These are phyloP conservation scores for Nyleta sp. DNA, from an alignment of 2,888 invertebrate genomes.

Conservation along the genomic window DNA sequence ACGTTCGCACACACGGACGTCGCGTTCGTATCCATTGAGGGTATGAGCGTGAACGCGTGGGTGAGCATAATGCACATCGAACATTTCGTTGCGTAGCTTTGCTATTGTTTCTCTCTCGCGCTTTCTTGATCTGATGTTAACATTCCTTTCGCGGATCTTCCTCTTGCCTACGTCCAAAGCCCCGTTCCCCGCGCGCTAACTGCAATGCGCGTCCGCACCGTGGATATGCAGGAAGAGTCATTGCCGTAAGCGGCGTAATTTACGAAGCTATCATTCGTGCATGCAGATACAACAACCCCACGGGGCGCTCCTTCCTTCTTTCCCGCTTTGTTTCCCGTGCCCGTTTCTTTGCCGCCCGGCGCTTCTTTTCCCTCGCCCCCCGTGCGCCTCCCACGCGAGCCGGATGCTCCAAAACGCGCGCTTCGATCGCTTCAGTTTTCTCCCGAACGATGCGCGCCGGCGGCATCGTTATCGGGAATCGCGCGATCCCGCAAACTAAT, in stretches of 20 bases:
- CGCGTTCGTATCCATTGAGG: constrained; percentile 31
- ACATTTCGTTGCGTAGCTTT: constrained; percentile 58
- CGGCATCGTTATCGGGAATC: constrained; percentile 12
- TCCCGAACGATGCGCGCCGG: constrained; percentile 6
- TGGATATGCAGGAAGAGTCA: constrained; percentile 70
- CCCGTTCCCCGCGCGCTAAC: constrained; percentile 31
- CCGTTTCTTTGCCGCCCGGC: constrained; percentile 17
- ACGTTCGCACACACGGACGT: constrained; percentile 26
- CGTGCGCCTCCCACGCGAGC: constrained; percentile 43
- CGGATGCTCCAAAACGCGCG: constrained; percentile 33
- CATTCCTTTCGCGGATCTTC: constrained; percentile 63
- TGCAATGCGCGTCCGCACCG: constrained; percentile 51
- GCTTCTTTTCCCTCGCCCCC: background rate
- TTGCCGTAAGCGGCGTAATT: constrained; percentile 79
- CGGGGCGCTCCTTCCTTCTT: constrained; percentile 63
- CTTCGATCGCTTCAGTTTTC: constrained; percentile 14
- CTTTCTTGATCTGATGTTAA: constrained; percentile 64
- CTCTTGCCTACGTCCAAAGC: constrained; percentile 49
- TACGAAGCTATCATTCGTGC: constrained; percentile 79
- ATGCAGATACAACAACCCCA: constrained; percentile 75
- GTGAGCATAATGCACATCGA: constrained; percentile 66
- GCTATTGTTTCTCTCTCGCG: constrained; percentile 65
- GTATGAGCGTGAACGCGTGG: constrained; percentile 63
- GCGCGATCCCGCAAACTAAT: background rate
- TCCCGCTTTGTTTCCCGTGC: constrained; percentile 51